A percentile compares a stretch with the other conserved stretches of the same genome.
These are phyloP conservation scores for Hydriomena furcata DNA, from an alignment of 2,888 invertebrate species.

Conservation along the genomic window DNA sequence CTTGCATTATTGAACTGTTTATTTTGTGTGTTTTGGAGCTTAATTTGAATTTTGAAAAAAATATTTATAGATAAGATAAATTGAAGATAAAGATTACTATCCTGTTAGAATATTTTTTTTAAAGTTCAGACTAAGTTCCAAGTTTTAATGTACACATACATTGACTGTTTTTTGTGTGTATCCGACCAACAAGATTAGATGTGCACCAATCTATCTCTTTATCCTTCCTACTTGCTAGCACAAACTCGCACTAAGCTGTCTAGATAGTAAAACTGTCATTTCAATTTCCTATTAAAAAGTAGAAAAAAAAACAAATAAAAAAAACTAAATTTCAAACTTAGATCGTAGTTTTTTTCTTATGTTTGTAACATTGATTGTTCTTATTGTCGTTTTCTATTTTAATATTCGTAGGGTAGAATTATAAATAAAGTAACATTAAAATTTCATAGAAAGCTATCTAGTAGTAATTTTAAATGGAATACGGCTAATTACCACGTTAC, in stretches of 20 bases:
- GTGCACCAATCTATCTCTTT: conserved; percentile 64
- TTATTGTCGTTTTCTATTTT: not conserved
- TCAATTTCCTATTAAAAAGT: conserved; percentile 3
- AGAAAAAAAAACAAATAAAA: too few relatives aligned
- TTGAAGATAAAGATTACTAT: too few relatives aligned
- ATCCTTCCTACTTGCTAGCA: conserved; percentile 46
- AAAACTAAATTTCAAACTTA: too few relatives aligned
- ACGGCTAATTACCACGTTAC: too few relatives aligned
- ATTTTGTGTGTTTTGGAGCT: conserved; percentile 54
- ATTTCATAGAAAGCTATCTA: too few relatives aligned
- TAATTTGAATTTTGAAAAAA: conserved; percentile 41
- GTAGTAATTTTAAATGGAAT: too few relatives aligned
- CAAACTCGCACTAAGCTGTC: conserved; percentile 48
- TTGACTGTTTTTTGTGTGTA: conserved; percentile 65
- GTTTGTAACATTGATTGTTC: not conserved
- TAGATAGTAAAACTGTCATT: conserved; percentile 49
- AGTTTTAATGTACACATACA: conserved; percentile 55
- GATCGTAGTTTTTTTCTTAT: not conserved
- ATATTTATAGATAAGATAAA: too few relatives aligned
- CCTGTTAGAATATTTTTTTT: too few relatives aligned
- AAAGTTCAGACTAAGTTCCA: conserved; percentile 46
- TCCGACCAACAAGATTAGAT: conserved; percentile 75
- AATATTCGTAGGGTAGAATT: too few relatives aligned
- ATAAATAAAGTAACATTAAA: too few relatives aligned
- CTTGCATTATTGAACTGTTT: conserved; percentile 66